Base-by-base conservation (phyloP, 1,140 invertebrate genomes). In the Leptopilina clavipes region DNA sequence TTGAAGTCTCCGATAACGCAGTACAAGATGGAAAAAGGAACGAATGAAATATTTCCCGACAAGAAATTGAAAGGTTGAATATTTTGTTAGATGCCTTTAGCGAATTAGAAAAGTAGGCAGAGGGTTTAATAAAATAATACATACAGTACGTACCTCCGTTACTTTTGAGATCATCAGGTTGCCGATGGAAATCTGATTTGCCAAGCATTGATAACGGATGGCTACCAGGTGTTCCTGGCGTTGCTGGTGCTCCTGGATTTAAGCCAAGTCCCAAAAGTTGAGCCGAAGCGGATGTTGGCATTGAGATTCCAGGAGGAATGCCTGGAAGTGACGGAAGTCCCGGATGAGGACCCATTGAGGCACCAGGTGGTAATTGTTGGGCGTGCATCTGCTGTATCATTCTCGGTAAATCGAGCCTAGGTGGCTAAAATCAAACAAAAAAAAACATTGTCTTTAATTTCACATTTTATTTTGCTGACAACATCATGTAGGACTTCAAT, bases 351-450 rank as follows among this genome's bases (percentile, higher is more conserved):
- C 89, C 94, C 83, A 97, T 95, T 12, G 92, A 91, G 7, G 95
- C 94, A 78, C 95, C 94, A 0, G 91, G 90, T n/a, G 96, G 96
- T 76, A 97, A 86, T 90, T 97, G 95, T 88, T 97, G 94, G 22
- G 96, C 96, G 86, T 98, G 97, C 95, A 98, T 97, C 91, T 97
- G 96, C 90, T 97, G 96, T 89, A 95, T 88, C 78, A 95, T 86
- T 84, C 94, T 91, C 14, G 94, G 94, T 65, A 95, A 90, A 88
- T 95, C 95, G 71, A 94, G 93, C 78, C 94, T 92, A 90, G 95
- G 94, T 93, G 31, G 80, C 94, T 95, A 92, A 22, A 92, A 85
- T 31, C 25, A 31, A 22, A 79, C 78, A 81, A 76, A 52, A 78
- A 76, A 72, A 44, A 11, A 25, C 45, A 31, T 31, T 31, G 25